These are phyloP conservation scores for Epizoanthus illoricatus DNA, from an alignment of 92 coral and sea anemone species.

Conservation along the genomic window DNA sequence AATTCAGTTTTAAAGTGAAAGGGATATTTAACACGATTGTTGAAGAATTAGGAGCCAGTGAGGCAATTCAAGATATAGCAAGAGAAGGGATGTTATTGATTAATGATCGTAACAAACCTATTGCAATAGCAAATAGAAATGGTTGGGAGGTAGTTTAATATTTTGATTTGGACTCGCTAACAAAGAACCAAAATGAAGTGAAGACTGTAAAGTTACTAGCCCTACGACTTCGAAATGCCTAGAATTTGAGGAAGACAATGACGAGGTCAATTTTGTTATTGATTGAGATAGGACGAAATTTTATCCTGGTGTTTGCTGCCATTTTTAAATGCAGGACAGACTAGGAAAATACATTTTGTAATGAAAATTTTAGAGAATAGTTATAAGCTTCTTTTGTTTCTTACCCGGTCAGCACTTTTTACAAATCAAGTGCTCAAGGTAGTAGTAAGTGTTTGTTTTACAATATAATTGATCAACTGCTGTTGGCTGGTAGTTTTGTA, in stretches of 20 bases:
- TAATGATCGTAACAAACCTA: slow-evolving; percentile 35
- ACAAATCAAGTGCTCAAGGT: not conserved
- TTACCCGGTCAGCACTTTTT: not conserved
- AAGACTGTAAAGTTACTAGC: not conserved
- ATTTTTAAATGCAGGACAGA: not conserved
- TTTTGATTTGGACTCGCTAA: slow-evolving; percentile 31
- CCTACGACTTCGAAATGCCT: slow-evolving; percentile 8
- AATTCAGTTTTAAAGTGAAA: slow-evolving; percentile 26
- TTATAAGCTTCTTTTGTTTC: not conserved
- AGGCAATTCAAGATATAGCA: slow-evolving; percentile 14
- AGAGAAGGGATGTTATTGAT: slow-evolving; percentile 41
- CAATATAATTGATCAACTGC: not conserved
- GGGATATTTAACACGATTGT: slow-evolving; percentile 12
- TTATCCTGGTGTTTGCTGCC: not conserved
- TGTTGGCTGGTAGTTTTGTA: not conserved
- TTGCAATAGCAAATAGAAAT: slow-evolving; percentile 32
- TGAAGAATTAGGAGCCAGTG: slow-evolving; percentile 5
- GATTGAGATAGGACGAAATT: not conserved
- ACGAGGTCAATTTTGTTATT: not conserved
- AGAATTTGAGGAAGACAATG: slow-evolving; percentile 22
- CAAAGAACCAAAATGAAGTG: slow-evolving; percentile 20
- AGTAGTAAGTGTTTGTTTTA: not conserved
- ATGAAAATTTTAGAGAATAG: not conserved
- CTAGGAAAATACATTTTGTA: not conserved
- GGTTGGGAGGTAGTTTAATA: slow-evolving; percentile 44